Evolutionary conservation across 92 coral and sea anemone species (phyloP).

Genomic region (Galaxea fascicularis): DNA sequence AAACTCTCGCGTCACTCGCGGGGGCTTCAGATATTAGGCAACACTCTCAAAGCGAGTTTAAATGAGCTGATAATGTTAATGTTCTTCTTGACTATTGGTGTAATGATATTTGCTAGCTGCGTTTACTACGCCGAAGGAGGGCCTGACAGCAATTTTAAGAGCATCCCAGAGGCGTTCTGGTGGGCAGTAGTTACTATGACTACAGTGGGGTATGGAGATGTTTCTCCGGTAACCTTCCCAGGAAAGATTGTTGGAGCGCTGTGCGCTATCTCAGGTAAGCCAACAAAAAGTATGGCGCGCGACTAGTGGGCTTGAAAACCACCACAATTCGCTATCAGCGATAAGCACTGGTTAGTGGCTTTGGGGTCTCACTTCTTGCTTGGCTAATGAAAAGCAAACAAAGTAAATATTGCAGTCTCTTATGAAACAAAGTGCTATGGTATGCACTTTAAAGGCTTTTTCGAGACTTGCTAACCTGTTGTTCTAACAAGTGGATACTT

Average conservation of each 20-base stretch:
- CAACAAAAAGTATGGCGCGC: constrained; percentile 9
- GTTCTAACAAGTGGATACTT: too few relatives aligned
- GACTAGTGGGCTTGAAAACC: background rate
- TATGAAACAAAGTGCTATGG: background rate
- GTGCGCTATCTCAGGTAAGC: constrained; percentile 97
- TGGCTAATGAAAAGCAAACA: too few relatives aligned
- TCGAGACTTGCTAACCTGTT: too few relatives aligned
- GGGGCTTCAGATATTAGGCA: constrained; percentile 96
- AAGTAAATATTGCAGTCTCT: background rate
- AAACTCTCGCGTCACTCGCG: constrained; percentile 99
- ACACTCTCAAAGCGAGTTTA: constrained; percentile 92
- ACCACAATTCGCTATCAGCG: background rate
- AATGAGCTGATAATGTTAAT: constrained; percentile 95
- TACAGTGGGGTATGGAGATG: constrained; percentile 98
- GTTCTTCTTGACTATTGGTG: constrained; percentile 96
- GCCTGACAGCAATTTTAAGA: constrained; percentile 78
- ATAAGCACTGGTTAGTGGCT: background rate
- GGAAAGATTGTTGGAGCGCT: constrained; percentile 96
- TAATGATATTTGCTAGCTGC: constrained; percentile 98
- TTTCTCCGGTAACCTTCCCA: constrained; percentile 84
- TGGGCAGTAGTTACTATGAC: constrained; percentile 99
- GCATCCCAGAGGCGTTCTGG: constrained; percentile 99
- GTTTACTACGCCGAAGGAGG: constrained; percentile 99
- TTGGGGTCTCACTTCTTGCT: background rate
- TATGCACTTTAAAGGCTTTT: too few relatives aligned